Evolutionary conservation across 2,797 vertebrate genomes (phyloP).

Genomic region (Heliangelus exortis): DNA sequence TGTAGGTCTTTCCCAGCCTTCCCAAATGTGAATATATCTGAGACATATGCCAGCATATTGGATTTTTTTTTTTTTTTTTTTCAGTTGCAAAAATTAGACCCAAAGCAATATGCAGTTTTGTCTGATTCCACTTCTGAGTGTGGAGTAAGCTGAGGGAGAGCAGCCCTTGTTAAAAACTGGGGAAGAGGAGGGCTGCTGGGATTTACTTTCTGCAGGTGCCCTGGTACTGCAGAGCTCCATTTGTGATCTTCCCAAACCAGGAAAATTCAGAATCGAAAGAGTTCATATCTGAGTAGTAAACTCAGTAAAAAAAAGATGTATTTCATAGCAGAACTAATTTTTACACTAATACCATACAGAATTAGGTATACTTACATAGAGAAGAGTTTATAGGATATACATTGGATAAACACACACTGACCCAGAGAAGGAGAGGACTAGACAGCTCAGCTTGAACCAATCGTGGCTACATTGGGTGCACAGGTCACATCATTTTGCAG

Average conservation of each 20-base stretch:
- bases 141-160: neutral
- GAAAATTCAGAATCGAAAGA: neutral
- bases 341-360: neutral
- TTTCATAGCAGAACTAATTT: neutral
- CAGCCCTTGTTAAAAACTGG: neutral
- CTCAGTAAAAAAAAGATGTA: neutral
- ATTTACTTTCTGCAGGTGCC: neutral
- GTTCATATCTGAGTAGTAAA: neutral
- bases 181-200: neutral
- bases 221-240: neutral
- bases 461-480: neutral
- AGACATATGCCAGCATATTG: neutral
- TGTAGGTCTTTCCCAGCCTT: conserved; percentile 31
- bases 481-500: neutral
- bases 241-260: neutral
- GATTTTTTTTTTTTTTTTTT: neutral
- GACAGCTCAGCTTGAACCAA: neutral
- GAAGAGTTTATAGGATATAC: neutral
- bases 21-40: neutral
- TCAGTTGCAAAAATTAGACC: conserved; percentile 9
- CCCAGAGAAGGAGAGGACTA: neutral
- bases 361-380: neutral
- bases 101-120: conserved; percentile 15
- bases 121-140: neutral
- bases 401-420: neutral